Conservation (phyloP, 2,888 invertebrate genomes). For the Troides aeacus region DNA sequence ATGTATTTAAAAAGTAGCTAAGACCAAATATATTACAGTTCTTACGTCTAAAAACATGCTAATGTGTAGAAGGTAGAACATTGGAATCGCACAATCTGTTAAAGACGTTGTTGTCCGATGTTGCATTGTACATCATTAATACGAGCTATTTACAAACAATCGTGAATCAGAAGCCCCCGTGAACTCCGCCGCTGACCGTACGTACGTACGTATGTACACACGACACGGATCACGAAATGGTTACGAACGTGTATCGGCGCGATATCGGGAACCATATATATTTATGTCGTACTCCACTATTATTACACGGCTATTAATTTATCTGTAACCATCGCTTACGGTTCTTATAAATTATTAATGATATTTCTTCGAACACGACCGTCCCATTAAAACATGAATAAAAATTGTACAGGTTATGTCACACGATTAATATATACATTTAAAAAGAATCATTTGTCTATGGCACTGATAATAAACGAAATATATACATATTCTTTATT, state of each 20-base stretch:
- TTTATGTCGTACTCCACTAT: not conserved
- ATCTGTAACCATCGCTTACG: not conserved
- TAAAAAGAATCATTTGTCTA: slow-evolving; percentile 10
- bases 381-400: too few species aligned
- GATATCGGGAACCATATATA: too few species aligned
- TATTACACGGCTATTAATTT: too few species aligned
- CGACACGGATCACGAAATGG: not conserved
- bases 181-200: not conserved
- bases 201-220: not conserved
- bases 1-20: not conserved
- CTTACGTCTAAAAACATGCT: not conserved
- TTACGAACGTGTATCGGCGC: too few species aligned
- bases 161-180: not conserved
- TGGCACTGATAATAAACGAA: slow-evolving; percentile 18
- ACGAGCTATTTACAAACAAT: not conserved
- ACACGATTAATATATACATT: not conserved
- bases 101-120: not conserved
- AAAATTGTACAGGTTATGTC: not conserved
- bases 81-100: not conserved
- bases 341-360: not conserved
- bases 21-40: not conserved
- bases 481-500: not conserved
- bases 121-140: not conserved
- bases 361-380: too few species aligned
- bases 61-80: not conserved